These are phyloP conservation scores for Seira musarum DNA, from an alignment of 2,888 invertebrate species.

Conservation along the genomic window DNA sequence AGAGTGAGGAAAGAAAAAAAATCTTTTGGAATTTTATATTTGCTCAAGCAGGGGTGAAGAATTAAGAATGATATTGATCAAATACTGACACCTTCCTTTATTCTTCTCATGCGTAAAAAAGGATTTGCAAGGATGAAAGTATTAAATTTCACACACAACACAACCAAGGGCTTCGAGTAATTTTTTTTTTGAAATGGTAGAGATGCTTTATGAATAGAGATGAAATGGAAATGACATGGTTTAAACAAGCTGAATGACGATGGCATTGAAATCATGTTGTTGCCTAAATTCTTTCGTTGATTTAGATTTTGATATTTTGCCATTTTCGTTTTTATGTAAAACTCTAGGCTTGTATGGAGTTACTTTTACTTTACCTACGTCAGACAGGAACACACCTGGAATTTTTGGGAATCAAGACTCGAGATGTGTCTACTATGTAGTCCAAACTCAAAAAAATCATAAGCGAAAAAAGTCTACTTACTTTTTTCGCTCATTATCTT, in stretches of 20 bases:
- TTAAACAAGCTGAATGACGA: slow-evolving; percentile 17
- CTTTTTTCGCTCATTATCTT: slow-evolving; percentile 46
- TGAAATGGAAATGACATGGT: no score
- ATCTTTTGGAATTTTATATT: no score
- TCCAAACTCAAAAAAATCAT: background rate
- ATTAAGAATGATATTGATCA: background rate
- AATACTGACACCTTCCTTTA: slow-evolving; percentile 8
- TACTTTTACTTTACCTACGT: no score
- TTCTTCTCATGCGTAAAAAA: slow-evolving; percentile 24
- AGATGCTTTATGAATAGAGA: no score
- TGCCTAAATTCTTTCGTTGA: slow-evolving; percentile 47
- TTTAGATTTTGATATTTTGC: background rate
- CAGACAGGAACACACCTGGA: no score
- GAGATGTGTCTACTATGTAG: no score
- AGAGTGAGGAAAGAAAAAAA: no score
- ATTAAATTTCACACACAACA: slow-evolving; percentile 27
- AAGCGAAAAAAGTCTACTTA: background rate
- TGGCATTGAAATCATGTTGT: slow-evolving; percentile 30
- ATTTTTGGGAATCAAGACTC: no score
- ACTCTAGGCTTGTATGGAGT: no score
- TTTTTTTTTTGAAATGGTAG: background rate
- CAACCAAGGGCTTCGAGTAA: slow-evolving; percentile 37
- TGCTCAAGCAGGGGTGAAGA: background rate
- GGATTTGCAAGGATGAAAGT: slow-evolving; percentile 47
- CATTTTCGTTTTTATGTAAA: no score